Conservation (phyloP, 2,888 invertebrate species). For the Drosophila affinis region DNA sequence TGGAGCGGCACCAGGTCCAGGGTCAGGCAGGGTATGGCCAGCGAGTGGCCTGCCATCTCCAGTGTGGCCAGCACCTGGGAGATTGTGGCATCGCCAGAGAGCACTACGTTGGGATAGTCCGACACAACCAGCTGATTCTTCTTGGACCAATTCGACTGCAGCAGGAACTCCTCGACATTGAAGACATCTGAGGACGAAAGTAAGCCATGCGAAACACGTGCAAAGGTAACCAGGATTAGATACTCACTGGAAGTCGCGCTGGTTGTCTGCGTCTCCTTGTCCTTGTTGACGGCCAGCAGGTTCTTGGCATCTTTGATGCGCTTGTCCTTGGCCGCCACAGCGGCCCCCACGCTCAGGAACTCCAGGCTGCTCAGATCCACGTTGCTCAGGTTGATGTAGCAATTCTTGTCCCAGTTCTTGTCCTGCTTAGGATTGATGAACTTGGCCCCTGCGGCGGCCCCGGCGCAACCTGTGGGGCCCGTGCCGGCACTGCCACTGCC, state of each 20-base stretch:
- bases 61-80: slow-evolving; percentile 86
- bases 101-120: slow-evolving; percentile 84
- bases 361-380: slow-evolving; percentile 84
- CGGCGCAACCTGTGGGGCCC: slow-evolving; percentile 15
- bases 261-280: slow-evolving; percentile 74
- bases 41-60: slow-evolving; percentile 84
- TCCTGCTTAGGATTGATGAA: slow-evolving; percentile 62
- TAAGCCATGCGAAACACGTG: not conserved
- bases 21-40: slow-evolving; percentile 85
- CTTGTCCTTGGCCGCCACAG: slow-evolving; percentile 94
- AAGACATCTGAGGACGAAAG: slow-evolving; percentile 70
- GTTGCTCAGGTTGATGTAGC: slow-evolving; percentile 75
- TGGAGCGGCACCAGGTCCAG: slow-evolving; percentile 75
- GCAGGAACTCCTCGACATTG: slow-evolving; percentile 78
- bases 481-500: not conserved
- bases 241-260: slow-evolving; percentile 58
- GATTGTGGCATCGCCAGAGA: slow-evolving; percentile 86
- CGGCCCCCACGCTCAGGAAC: slow-evolving; percentile 91
- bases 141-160: slow-evolving; percentile 75
- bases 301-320: slow-evolving; percentile 93
- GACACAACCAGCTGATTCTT: slow-evolving; percentile 84
- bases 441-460: slow-evolving; percentile 33
- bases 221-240: not conserved
- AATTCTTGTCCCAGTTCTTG: slow-evolving; percentile 69
- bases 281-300: slow-evolving; percentile 83